Conservation (phyloP, 1,140 invertebrate species). For the Heliconius eleuchia region DNA sequence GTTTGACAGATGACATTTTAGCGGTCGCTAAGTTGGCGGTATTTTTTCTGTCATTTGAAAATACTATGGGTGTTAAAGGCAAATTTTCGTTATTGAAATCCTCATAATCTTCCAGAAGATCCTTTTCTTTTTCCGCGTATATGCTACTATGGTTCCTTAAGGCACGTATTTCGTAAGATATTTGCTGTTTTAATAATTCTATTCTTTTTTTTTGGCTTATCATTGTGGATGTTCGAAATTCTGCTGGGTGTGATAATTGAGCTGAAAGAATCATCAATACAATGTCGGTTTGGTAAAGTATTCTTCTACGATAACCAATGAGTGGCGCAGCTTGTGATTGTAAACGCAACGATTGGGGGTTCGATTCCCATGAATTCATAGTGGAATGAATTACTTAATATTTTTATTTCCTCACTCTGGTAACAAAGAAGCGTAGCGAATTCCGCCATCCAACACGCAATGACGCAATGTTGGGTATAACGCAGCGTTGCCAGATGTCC, state of each 20-base stretch:
- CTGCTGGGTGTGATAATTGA: background rate
- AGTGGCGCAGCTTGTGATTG: background rate
- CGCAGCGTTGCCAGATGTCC: too few relatives aligned
- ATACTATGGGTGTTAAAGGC: conserved; percentile 44
- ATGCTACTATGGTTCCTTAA: conserved; percentile 14
- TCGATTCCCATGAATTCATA: background rate
- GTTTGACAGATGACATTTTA: conserved; percentile 28
- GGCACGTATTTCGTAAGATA: conserved; percentile 33
- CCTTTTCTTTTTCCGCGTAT: background rate
- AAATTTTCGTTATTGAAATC: conserved; percentile 24
- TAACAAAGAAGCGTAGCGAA: too few relatives aligned
- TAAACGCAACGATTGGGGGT: background rate
- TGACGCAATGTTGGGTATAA: too few relatives aligned
- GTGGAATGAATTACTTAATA: background rate
- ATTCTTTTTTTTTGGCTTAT: conserved; percentile 36
- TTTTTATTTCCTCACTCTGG: too few relatives aligned
- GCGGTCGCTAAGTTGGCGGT: conserved; percentile 21
- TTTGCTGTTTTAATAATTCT: conserved; percentile 32
- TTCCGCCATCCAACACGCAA: too few relatives aligned
- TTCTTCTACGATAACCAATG: too few relatives aligned
- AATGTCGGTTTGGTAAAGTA: too few relatives aligned
- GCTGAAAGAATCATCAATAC: background rate
- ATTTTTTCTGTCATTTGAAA: conserved; percentile 26
- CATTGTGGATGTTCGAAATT: conserved; percentile 17
- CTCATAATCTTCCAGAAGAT: conserved; percentile 26